Evolutionary conservation across 2,797 vertebrate genomes (phyloP).

Genomic region (Echeneis naucrates): DNA sequence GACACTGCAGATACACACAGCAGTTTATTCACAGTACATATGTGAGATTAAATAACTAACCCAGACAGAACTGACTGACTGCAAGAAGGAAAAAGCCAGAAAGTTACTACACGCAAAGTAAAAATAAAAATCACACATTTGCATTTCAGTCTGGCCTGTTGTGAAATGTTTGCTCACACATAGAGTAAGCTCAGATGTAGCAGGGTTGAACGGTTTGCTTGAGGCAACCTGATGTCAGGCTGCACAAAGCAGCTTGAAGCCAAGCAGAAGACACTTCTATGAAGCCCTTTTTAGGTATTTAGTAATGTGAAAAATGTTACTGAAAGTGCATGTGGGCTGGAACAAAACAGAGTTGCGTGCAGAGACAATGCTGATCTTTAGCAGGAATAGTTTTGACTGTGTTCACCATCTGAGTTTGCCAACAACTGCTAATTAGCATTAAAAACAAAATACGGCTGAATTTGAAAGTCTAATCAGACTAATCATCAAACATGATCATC

Average conservation of each 20-base stretch:
- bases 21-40: neutral
- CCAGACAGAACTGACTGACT: constrained; percentile 6
- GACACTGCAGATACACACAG: neutral
- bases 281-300: constrained; percentile 14
- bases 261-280: constrained; percentile 15
- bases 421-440: neutral
- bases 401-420: neutral
- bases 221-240: constrained; percentile 28
- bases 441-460: no score
- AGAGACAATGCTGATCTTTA: neutral
- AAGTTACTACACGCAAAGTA: constrained; percentile 10
- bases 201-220: constrained; percentile 37
- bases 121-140: constrained; percentile 26
- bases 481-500: no score
- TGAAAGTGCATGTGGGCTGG: neutral
- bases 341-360: neutral
- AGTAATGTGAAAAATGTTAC: constrained; percentile 11
- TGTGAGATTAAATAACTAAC: neutral
- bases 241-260: constrained; percentile 41
- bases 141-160: constrained; percentile 24
- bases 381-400: neutral
- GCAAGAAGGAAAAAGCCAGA: neutral
- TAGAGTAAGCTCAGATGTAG: constrained; percentile 28
- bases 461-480: no score
- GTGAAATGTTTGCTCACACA: constrained; percentile 50